These are phyloP conservation scores for Phyllotreta cruciferae DNA, from an alignment of 2,888 invertebrate genomes.

Conservation along the genomic window DNA sequence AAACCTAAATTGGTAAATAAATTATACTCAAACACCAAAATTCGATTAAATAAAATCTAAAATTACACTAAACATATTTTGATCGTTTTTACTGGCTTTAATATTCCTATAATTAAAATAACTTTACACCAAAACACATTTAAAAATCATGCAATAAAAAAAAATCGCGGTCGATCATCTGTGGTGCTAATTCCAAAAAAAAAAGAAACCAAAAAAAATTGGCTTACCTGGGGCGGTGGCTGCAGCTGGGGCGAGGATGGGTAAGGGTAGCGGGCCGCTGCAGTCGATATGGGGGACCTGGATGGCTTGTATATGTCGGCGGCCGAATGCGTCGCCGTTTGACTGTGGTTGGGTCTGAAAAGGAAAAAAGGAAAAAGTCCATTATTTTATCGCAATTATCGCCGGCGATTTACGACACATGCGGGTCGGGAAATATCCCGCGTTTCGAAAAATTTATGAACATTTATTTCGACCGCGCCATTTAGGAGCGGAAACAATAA, in stretches of 20 bases:
- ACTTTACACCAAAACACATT: no score
- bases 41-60: no score
- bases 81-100: no score
- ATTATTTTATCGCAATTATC: constrained; percentile 12
- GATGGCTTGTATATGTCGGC: constrained; percentile 58
- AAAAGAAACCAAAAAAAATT: no score
- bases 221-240: constrained; percentile 53
- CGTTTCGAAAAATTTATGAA: constrained; percentile 6
- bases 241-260: constrained; percentile 58
- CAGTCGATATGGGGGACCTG: constrained; percentile 60
- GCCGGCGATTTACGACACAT: constrained; percentile 5
- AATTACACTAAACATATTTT: no score
- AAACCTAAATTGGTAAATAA: no score
- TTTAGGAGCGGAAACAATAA: constrained; percentile 1
- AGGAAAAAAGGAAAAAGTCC: constrained; percentile 2
- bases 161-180: no score
- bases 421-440: constrained; percentile 2
- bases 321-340: constrained; percentile 46
- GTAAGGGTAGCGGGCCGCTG: constrained; percentile 63
- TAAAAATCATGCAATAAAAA: no score
- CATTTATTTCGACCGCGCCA: constrained; percentile 5
- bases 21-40: no score
- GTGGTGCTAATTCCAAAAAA: no score
- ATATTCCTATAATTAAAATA: no score
- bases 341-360: constrained; percentile 52